phyloP scores from a whole-genome alignment of 2,113 vertebrate genomes.

The Pedionomus torquatus region DNA sequence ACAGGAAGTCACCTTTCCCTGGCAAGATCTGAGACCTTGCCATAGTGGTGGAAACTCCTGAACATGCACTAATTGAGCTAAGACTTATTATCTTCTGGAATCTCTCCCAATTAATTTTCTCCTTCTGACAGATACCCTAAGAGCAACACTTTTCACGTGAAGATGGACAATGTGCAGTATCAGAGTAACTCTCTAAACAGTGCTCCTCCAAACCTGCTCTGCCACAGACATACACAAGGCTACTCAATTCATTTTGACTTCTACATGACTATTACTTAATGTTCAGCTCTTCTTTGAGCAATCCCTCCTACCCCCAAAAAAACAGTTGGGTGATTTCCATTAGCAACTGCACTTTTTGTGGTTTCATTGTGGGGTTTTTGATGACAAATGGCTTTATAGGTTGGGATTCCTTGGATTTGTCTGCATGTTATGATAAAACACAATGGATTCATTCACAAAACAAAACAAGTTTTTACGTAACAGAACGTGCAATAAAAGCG shows the following conservation, averaged over 20 bases:
- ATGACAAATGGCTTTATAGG: neutral
- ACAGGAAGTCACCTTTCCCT: neutral
- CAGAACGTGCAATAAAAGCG: slow-evolving; percentile 65
- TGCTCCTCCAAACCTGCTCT: neutral
- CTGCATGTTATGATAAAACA: slow-evolving; percentile 32
- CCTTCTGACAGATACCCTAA: neutral
- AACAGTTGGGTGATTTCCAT: neutral
- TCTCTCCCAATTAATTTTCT: neutral
- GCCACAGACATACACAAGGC: neutral
- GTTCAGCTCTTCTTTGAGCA: neutral
- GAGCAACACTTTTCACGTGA: neutral
- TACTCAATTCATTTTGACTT: neutral
- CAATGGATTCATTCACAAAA: slow-evolving; percentile 60
- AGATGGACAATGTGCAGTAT: neutral
- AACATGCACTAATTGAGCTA: neutral
- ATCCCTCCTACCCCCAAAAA: neutral
- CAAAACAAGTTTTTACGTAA: slow-evolving; percentile 47
- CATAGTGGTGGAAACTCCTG: no score
- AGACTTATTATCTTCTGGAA: neutral
- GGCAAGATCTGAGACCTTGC: no score
- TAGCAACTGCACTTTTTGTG: slow-evolving; percentile 39
- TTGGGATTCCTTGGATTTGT: slow-evolving; percentile 1
- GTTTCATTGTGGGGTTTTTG: slow-evolving; percentile 54
- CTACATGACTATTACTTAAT: neutral
- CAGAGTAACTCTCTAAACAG: neutral